Base-by-base conservation (phyloP, 64 coral and sea anemone genomes). In the Catalaphyllia jardinei region DNA sequence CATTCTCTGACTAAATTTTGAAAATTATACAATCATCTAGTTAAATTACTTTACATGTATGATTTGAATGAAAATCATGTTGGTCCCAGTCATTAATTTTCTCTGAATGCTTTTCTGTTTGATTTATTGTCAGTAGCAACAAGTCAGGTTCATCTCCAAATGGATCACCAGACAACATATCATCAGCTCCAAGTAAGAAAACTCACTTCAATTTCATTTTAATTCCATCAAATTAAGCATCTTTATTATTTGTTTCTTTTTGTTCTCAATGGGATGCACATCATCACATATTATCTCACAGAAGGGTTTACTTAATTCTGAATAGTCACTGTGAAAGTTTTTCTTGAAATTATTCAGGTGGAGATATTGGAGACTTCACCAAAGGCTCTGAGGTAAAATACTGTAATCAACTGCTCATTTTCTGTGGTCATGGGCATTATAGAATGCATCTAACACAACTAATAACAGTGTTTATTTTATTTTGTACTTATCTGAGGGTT, bases 291-390 rank as follows among this genome's bases (percentile, higher is more conserved):
- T 57, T 1, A 57, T 57, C 15, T 57, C 54, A 57, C 54, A 69
- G 65, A 69, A n/a, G 25, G 63, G 24, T 62, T 65, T 19, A 10
- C 22, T 69, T 24, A 27, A 11, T 10, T 27, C 22, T 69, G 4
- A 69, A 69, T 10, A n/a, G n/a, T 69, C 5, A 50, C 6, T 49
- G 1, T 50, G 31, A 77, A 42, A 59, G 20, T 54, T 0, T 73
- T 46, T n/a, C 12, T 72, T 51, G 20, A n/a, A n/a, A 28, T 71
- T 69, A 4, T 35, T 8, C 31, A 96, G 94, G 78, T 96, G 94
- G 94, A 50, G 94, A 96, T 87, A 88, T 92, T 27, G 82, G 87
- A 79, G 94, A 96, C 78, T 96, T 96, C n/a, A 77, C 65, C 35
- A 94, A 79, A 65, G 76, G 74, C n/a, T 71, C 61, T 60, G 93